Evolutionary conservation across 1,140 invertebrate genomes (phyloP).

Genomic region (Achroia grisella): DNA sequence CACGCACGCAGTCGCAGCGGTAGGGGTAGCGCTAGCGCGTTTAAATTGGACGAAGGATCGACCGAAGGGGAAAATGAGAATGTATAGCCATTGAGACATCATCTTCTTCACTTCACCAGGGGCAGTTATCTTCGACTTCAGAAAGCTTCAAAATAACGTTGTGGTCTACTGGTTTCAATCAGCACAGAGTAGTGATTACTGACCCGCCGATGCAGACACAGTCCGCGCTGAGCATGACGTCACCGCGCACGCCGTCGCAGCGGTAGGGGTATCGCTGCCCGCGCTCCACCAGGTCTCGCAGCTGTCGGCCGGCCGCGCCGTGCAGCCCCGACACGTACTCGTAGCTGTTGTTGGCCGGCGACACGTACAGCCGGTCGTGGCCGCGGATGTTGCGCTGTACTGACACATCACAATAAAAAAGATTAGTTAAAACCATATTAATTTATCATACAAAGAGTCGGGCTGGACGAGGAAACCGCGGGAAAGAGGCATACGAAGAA

Average conservation of each 20-base stretch:
- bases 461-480: too few species aligned
- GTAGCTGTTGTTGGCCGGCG: constrained; percentile 79
- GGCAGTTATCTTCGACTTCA: too few species aligned
- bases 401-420: constrained; percentile 5
- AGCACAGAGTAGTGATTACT: constrained; percentile 16
- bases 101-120: too few species aligned
- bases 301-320: constrained; percentile 43
- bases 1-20: too few species aligned
- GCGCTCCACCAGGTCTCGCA: constrained; percentile 17
- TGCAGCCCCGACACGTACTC: constrained; percentile 83
- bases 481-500: too few species aligned
- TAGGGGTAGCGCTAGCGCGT: too few species aligned
- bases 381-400: constrained; percentile 80
- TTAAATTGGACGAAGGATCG: too few species aligned
- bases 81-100: too few species aligned
- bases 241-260: constrained; percentile 84
- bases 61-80: too few species aligned
- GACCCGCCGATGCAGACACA: constrained; percentile 79
- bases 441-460: neutral
- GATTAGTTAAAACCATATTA: neutral
- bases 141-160: too few species aligned
- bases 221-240: constrained; percentile 81
- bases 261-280: constrained; percentile 52
- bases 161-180: too few species aligned
- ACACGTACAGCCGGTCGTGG: constrained; percentile 87